phyloP scores from a whole-genome alignment of 1,140 invertebrate genomes.

The Carcinoscorpius rotundicauda region DNA sequence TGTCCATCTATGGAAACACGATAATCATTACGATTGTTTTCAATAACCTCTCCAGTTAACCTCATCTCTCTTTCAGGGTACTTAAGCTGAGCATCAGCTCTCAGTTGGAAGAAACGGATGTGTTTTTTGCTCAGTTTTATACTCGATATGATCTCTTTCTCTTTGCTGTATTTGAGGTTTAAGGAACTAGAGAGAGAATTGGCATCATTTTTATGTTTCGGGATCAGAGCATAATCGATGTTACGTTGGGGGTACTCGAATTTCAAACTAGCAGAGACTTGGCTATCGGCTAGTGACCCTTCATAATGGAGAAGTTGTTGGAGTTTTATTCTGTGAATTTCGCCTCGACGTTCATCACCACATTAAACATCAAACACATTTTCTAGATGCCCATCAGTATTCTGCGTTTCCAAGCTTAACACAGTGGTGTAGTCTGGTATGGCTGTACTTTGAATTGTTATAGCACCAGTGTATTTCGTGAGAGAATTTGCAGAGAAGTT shows the following conservation, averaged over 20 bases:
- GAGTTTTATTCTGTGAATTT: constrained; percentile 15
- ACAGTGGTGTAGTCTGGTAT: constrained; percentile 26
- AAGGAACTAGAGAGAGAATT: not conserved
- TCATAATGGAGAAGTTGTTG: constrained; percentile 18
- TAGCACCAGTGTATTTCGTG: constrained; percentile 18
- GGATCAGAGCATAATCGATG: constrained; percentile 12
- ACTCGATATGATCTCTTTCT: too few relatives aligned
- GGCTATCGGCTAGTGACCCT: constrained; percentile 12
- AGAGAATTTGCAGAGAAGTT: constrained; percentile 26
- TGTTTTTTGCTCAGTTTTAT: too few relatives aligned
- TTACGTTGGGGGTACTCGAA: constrained; percentile 14
- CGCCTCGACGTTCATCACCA: constrained; percentile 15
- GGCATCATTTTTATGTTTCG: constrained; percentile 14
- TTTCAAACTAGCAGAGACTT: constrained; percentile 4
- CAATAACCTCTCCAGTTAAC: constrained; percentile 3
- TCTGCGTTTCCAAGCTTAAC: constrained; percentile 25
- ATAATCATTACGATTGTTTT: constrained; percentile 12
- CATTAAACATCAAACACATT: constrained; percentile 19
- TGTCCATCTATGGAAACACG: constrained; percentile 7
- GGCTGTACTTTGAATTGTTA: constrained; percentile 18
- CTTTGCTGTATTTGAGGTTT: too few relatives aligned
- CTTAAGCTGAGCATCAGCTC: constrained; percentile 6
- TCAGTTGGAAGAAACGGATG: not conserved
- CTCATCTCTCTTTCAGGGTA: constrained; percentile 13
- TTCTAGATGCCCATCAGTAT: constrained; percentile 26